Evolutionary conservation across 2,113 vertebrate genomes (phyloP), one percentile per base, ranked within the genome.

Genomic region (Thymallus thymallus): DNA sequence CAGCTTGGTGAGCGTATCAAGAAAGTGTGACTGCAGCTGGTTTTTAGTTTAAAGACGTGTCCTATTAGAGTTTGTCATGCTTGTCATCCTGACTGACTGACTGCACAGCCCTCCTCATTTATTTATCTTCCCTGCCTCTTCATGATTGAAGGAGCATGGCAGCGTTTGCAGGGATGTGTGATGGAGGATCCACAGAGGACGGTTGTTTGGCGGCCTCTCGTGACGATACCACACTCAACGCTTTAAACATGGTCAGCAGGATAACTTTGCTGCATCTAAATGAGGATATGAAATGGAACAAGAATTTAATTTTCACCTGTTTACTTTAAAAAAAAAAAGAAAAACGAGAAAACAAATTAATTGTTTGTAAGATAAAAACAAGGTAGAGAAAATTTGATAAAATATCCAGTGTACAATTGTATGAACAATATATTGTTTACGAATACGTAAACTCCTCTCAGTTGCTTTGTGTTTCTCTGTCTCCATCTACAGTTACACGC

Each of bases 91-190:
- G 56, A 22, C 56, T 22, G 56, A 22, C 56, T 22, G n/a, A 22
- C 56, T 22, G n/a, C 16, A 51, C 12, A n/a, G 56, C 6, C 56
- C 18, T 22, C n/a, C 56, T 22, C 3, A 60, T 60, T 6, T 60
- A 22, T 22, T 64, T 64, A 26, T 23, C 14, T 72, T 61, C 10
- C 70, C 58, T 72, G n/a, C 30, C 18, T 72, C 70, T 22, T 66
- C 41, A n/a, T 72, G 30, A 18, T 12, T 73, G 0, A 65, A 99
- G 98, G 96, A 99, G 98, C 92, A 99, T 99, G 97, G 98, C 98
- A 26, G 98, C 98, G 0, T 99, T 99, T 90, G 98, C 98, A 61
- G 98, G 98, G 13, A 99, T 99, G 98, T 99, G 98, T 80, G 98
- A 99, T 0, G 97, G 98, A 67, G 98, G 98, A 20, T 98, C 97